Evolutionary conservation across 2,888 invertebrate species (phyloP), one percentile per base, ranked within the genome.

Genomic region (Anarsia innoxiella): DNA sequence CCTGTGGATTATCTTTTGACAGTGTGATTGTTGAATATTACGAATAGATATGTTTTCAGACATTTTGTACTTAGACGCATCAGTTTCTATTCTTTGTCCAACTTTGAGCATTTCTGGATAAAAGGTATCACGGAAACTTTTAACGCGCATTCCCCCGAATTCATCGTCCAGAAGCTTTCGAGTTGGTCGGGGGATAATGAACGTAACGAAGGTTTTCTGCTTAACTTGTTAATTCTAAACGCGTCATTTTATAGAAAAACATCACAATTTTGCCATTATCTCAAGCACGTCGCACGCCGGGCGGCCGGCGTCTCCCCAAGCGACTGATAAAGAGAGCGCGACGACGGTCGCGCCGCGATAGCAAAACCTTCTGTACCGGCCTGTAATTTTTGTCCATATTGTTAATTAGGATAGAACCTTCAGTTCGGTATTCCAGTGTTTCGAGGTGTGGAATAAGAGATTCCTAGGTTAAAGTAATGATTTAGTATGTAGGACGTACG

Each of bases 211-310:
- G 36, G 36, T 9, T 11, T 25, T 5, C 25, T 25, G 25, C 19
- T 19, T n/a, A 25, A 25, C 5, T 9, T 25, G 25, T 25, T 25
- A n/a, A 25, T 25, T 9, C 25, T 9, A 25, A n/a, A 9, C n/a
- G 3, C 4, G n/a, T 25, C 8, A 19, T 57, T 60, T 59, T 58
- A 51, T 67, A 74, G 82, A 79, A 78, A 82, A 83, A 76, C 71
- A 80, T 84, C 83, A 82, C 83, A 84, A 83, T 79, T 83, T 83
- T 73, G 64, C 82, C 82, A 80, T 79, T 78, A 75, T 76, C 73
- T 69, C 60, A 66, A 63, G 63, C 60, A 64, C 61, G 63, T 61
- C 66, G 69, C 60, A 59, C 71, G 61, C 59, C 68, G 59, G 60
- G 58, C 67, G 59, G 46, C 61, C 61, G 63, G 60, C 53, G 62